Evolutionary conservation across 2,797 vertebrate genomes (phyloP).

Genomic region (Lutjanus campechanus): DNA sequence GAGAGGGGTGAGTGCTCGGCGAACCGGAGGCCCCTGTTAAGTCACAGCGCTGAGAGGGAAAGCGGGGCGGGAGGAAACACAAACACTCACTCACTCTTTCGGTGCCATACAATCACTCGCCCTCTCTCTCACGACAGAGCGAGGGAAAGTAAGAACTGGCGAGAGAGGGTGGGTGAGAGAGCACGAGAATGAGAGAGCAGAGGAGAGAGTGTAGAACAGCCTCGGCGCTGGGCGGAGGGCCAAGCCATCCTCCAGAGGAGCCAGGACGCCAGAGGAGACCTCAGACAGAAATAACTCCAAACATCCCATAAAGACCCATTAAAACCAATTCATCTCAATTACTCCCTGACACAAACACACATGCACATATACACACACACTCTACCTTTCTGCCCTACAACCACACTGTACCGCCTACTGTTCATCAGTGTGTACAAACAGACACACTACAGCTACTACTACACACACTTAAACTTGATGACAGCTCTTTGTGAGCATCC

Average conservation of each 20-base stretch:
- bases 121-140: conserved; percentile 51
- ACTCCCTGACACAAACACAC: conserved; percentile 58
- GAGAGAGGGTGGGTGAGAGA: conserved; percentile 27
- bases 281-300: conserved; percentile 82
- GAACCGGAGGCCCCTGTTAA: conserved; percentile 58
- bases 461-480: conserved; percentile 37
- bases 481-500: conserved; percentile 54
- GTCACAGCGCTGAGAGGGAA: conserved; percentile 38
- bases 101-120: conserved; percentile 40
- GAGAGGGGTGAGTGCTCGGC: conserved; percentile 52
- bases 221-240: conserved; percentile 55
- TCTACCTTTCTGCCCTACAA: conserved; percentile 52
- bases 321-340: conserved; percentile 82
- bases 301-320: conserved; percentile 81
- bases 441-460: conserved; percentile 8
- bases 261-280: conserved; percentile 75
- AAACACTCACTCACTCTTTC: conserved; percentile 56
- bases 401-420: conserved; percentile 25
- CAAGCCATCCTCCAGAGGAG: conserved; percentile 71
- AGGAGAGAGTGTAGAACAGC: conserved; percentile 58
- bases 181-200: conserved; percentile 33
- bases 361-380: conserved; percentile 23
- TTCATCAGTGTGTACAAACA: conserved; percentile 32
- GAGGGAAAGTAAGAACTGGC: conserved; percentile 52
- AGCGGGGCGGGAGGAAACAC: conserved; percentile 52